Percentiles rank a stretch among this genome's conserved stretches.
Conservation (phyloP, 30 jellyfish, hydroid and myxozoan genomes). For the Pelagia noctiluca region DNA sequence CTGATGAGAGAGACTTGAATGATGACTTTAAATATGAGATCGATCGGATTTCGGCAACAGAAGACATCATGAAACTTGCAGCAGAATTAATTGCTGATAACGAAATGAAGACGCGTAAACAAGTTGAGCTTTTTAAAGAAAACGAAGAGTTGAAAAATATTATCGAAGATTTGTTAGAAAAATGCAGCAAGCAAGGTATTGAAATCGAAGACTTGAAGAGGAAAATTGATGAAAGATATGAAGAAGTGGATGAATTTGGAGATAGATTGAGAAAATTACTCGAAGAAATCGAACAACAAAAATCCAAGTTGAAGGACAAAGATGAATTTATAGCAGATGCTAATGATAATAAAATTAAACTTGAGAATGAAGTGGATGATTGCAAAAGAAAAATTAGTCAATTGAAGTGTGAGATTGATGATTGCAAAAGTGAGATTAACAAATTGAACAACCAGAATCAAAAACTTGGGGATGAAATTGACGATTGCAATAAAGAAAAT, state of each 20-base stretch:
- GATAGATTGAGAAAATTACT: not conserved
- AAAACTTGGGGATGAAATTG: not conserved
- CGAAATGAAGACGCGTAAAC: slow-evolving; percentile 11
- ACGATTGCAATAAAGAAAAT: not conserved
- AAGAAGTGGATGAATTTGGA: not conserved
- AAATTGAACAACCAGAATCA: too few relatives aligned
- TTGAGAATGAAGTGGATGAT: too few relatives aligned
- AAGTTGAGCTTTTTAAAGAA: slow-evolving; percentile 28
- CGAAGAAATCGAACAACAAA: not conserved
- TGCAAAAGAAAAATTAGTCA: too few relatives aligned
- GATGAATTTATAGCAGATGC: not conserved
- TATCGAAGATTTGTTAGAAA: slow-evolving; percentile 39
- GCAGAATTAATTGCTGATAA: slow-evolving; percentile 63
- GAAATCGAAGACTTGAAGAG: slow-evolving; percentile 26
- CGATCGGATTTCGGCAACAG: slow-evolving; percentile 57
- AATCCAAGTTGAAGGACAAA: not conserved
- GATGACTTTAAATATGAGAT: slow-evolving; percentile 56
- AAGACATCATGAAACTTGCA: slow-evolving; percentile 59
- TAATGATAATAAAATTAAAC: too few relatives aligned
- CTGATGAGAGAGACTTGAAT: not conserved
- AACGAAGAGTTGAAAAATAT: slow-evolving; percentile 47
- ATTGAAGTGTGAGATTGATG: not conserved
- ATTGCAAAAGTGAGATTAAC: not conserved
- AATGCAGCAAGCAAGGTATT: slow-evolving; percentile 21
- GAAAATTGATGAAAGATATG: not conserved